Evolutionary conservation across 2,888 invertebrate species (phyloP).

Genomic region (Polymixis lichenea): DNA sequence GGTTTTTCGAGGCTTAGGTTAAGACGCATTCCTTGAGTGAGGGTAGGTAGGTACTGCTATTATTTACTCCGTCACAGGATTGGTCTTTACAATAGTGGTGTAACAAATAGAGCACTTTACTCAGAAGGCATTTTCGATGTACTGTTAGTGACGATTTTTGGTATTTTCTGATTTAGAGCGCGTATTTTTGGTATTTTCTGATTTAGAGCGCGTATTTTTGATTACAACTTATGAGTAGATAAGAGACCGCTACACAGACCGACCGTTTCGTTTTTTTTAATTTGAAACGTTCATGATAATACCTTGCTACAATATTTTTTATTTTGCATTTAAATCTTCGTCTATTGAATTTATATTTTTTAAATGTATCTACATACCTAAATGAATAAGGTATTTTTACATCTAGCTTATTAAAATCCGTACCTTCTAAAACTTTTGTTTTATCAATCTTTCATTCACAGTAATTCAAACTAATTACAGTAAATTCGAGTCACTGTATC

Average conservation of each 20-base stretch:
- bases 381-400: background rate
- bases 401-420: background rate
- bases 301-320: background rate
- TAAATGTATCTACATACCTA: too few relatives aligned
- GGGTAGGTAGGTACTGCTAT: slow-evolving; percentile 7
- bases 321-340: background rate
- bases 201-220: background rate
- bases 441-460: background rate
- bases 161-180: background rate
- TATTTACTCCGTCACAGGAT: slow-evolving; percentile 33
- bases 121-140: slow-evolving; percentile 4
- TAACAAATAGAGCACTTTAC: slow-evolving; percentile 26
- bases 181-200: background rate
- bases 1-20: slow-evolving; percentile 29
- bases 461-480: background rate
- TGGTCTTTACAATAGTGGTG: slow-evolving; percentile 12
- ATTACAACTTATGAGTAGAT: background rate
- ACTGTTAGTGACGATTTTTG: background rate
- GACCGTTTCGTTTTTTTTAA: background rate
- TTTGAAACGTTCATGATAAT: background rate
- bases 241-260: background rate
- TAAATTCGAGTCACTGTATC: background rate
- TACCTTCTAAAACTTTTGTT: background rate
- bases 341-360: background rate
- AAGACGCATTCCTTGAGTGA: slow-evolving; percentile 18